Conservation (phyloP, 2,888 invertebrate genomes). For the Dichetophora obliterata region DNA sequence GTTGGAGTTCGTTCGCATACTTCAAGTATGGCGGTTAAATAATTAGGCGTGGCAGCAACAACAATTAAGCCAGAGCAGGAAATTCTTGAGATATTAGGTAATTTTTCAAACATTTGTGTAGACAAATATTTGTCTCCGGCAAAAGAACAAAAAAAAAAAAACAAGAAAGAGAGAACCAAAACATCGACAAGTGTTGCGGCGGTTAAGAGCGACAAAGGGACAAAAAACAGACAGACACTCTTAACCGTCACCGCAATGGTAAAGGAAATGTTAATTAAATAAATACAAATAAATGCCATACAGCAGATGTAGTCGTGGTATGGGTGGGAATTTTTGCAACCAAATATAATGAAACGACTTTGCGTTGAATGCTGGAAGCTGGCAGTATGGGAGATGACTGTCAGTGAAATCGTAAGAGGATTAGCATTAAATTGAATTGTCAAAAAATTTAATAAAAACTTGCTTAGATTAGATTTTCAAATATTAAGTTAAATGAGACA, state of each 20-base stretch:
- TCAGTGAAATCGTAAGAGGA: too few relatives aligned
- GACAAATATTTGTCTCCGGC: background rate
- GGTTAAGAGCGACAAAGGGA: constrained; percentile 4
- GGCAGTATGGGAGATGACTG: too few relatives aligned
- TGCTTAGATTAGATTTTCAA: too few relatives aligned
- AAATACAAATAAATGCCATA: background rate
- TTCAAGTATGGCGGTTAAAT: background rate
- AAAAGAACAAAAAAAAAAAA: too few relatives aligned
- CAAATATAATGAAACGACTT: too few relatives aligned
- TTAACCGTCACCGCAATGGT: constrained; percentile 3
- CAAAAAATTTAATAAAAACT: too few relatives aligned
- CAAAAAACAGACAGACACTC: background rate
- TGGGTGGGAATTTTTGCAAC: too few relatives aligned
- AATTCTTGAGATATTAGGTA: constrained; percentile 1
- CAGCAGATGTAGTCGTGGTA: background rate
- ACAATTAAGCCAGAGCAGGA: background rate
- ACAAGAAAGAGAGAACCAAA: background rate
- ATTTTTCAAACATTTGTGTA: background rate
- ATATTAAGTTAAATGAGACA: too few relatives aligned
- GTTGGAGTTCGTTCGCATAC: too few relatives aligned
- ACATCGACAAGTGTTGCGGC: background rate
- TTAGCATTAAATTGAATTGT: too few relatives aligned
- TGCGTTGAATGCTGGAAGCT: too few relatives aligned
- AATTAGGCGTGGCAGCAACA: background rate
- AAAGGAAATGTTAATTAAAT: background rate